These are phyloP conservation scores for Thamnophis sirtalis DNA, from an alignment of 2,113 vertebrate species.

Conservation along the genomic window DNA sequence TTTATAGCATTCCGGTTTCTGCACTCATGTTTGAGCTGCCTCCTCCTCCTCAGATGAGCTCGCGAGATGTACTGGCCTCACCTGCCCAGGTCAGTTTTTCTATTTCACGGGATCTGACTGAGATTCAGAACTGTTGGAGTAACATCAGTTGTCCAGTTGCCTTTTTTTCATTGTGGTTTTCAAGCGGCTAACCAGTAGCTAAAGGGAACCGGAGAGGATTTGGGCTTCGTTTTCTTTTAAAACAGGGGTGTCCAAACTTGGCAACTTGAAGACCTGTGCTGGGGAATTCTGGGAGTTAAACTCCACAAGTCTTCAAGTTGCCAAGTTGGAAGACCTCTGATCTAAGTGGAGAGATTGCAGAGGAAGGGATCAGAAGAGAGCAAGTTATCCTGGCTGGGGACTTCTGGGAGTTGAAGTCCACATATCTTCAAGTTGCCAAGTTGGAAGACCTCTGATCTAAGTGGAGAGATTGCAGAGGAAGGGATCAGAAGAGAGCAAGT, in stretches of 20 bases:
- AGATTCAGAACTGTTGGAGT: background rate
- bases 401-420: no score
- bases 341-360: no score
- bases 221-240: background rate
- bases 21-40: accelerated
- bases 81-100: background rate
- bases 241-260: background rate
- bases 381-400: no score
- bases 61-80: background rate
- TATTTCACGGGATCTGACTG: background rate
- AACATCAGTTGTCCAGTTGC: background rate
- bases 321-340: no score
- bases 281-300: no score
- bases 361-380: no score
- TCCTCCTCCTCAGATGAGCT: background rate
- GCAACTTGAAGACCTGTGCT: no score
- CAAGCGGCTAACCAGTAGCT: background rate
- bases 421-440: no score
- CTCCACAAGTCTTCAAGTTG: no score
- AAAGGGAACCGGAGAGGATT: background rate
- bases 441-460: background rate
- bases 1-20: background rate
- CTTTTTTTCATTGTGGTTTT: background rate
- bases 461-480: no score
- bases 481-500: no score